These are phyloP conservation scores for Nemotelus nigrinus DNA, from an alignment of 2,888 invertebrate species.

Conservation along the genomic window DNA sequence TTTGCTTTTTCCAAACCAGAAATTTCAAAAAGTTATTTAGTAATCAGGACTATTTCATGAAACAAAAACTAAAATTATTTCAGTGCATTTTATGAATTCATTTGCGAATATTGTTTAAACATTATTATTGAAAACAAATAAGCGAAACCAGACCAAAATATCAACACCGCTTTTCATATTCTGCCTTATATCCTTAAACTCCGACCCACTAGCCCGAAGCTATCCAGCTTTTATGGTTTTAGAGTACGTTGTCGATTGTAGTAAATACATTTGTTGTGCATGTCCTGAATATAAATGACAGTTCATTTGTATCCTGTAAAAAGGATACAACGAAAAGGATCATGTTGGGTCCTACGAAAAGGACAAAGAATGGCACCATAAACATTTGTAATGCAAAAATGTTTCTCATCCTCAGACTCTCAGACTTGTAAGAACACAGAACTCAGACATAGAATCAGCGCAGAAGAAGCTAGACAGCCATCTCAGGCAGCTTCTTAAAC, in stretches of 20 bases:
- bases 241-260: conserved; percentile 42
- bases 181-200: too few relatives aligned
- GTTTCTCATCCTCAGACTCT: conserved; percentile 27
- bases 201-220: conserved; percentile 8
- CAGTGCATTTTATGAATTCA: too few relatives aligned
- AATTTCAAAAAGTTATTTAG: too few relatives aligned
- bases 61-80: too few relatives aligned
- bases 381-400: conserved; percentile 51
- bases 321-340: conserved; percentile 38
- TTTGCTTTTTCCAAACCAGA: too few relatives aligned
- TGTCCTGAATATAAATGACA: conserved; percentile 50
- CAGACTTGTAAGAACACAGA: too few relatives aligned
- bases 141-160: too few relatives aligned
- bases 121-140: too few relatives aligned
- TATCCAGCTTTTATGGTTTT: conserved; percentile 44
- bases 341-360: conserved; percentile 32
- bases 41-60: too few relatives aligned
- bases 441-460: neutral
- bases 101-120: too few relatives aligned
- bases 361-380: conserved; percentile 45
- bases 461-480: neutral
- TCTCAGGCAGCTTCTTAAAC: neutral
- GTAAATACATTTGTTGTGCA: conserved; percentile 50
- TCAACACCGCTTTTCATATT: too few relatives aligned
- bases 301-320: conserved; percentile 45